Evolutionary conservation across 1,140 invertebrate genomes (phyloP).

Genomic region (Hylaeus anthracinus): DNA sequence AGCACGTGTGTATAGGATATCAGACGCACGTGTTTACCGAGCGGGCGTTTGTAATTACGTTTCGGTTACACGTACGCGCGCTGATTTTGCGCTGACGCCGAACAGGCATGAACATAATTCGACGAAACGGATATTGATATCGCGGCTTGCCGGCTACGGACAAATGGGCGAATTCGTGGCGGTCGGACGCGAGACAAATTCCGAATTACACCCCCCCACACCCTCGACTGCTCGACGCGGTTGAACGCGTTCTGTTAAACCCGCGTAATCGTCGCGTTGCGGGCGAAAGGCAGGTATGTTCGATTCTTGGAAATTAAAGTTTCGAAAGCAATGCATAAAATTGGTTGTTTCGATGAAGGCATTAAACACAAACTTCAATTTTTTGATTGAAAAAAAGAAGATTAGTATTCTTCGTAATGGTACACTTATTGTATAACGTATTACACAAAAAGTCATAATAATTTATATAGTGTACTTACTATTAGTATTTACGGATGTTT

Average conservation of each 20-base stretch:
- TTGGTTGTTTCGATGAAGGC: too few species aligned
- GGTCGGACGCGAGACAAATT: constrained; percentile 25
- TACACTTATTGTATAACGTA: too few species aligned
- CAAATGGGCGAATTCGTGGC: constrained; percentile 13
- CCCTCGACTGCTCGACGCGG: too few species aligned
- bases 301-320: neutral
- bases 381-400: too few species aligned
- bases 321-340: too few species aligned
- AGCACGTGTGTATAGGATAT: constrained; percentile 22
- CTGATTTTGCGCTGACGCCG: constrained; percentile 40
- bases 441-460: too few species aligned
- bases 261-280: neutral
- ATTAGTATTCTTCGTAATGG: too few species aligned
- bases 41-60: constrained; percentile 42
- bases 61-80: constrained; percentile 34
- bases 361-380: too few species aligned
- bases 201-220: neutral
- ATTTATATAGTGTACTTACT: too few species aligned
- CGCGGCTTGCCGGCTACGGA: neutral
- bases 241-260: neutral
- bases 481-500: too few species aligned
- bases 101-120: constrained; percentile 46
- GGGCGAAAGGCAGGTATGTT: neutral
- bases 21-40: constrained; percentile 45
- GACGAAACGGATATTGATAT: constrained; percentile 50